Evolutionary conservation across 2,888 invertebrate genomes (phyloP), one percentile per base, ranked within the genome.

Genomic region (Drosophila histrio): DNA sequence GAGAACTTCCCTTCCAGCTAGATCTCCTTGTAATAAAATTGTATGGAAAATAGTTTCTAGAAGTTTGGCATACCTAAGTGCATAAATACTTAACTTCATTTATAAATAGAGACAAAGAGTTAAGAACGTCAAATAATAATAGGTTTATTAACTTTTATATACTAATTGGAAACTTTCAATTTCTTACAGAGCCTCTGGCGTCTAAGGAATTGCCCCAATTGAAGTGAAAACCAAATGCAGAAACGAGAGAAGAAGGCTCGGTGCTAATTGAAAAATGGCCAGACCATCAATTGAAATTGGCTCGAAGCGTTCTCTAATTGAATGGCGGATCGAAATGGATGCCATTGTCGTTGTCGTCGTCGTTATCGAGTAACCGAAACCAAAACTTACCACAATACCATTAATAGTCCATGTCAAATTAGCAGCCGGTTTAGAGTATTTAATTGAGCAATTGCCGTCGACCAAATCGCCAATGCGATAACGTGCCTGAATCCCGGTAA

Each of bases 391-490:
- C 91, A 91, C 92, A 87, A 91, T 89, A 80, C 93, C 93, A 90
- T 94, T 94, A 88, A 93, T 92, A 88, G 92, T 92, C 94, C 94
- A 94, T 72, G 94, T 93, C 84, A 94, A 91, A 91, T 94, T 94
- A 73, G 93, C 93, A 67, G 93, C 93, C 65, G 94, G 94, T 84
- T 92, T 92, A 32, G 94, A 93, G 82, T 92, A 92, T 85, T 92
- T 92, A 69, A 93, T 93, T 77, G 92, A 92, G 89, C 94, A 94
- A 90, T 93, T 93, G 66, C 93, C 93, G 82, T 92, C 92, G 63
- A 94, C 91, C 73, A 91, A 91, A 78, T 94, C 94, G 61, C 93
- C 93, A 54, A 92, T 87, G 73, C 92, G 92, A 90, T 94, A 94
- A 71, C 93, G 91, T 50, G 92, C 91, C 88, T 93, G 93, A 66